phyloP scores from a whole-genome alignment of 2,113 vertebrate genomes.

The Athene cunicularia region DNA sequence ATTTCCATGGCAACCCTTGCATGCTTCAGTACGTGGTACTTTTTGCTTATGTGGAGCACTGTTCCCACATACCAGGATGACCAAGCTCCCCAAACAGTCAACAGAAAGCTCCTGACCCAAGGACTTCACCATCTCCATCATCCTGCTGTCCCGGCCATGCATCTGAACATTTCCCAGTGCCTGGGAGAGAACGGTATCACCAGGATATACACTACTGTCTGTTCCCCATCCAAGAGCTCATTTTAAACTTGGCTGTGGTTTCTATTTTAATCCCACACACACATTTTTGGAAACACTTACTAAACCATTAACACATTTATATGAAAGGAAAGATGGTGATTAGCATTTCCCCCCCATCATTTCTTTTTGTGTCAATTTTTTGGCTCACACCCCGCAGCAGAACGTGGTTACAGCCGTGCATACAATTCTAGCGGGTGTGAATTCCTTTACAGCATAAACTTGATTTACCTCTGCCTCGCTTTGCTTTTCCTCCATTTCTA shows the following conservation, averaged over 20 bases:
- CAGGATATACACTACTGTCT: neutral
- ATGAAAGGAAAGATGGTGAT: slow-evolving; percentile 57
- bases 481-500: neutral
- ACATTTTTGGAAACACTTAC: slow-evolving; percentile 65
- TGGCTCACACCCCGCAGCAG: neutral
- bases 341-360: neutral
- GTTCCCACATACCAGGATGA: neutral
- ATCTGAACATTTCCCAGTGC: neutral
- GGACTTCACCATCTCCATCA: neutral
- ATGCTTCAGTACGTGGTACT: neutral
- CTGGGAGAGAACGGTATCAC: neutral
- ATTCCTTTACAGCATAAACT: slow-evolving; percentile 25
- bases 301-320: slow-evolving; percentile 64
- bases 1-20: slow-evolving; percentile 58
- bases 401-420: slow-evolving; percentile 24
- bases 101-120: neutral
- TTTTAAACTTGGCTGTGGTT: slow-evolving; percentile 38
- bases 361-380: slow-evolving; percentile 48
- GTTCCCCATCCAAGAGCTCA: slow-evolving; percentile 32
- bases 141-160: neutral
- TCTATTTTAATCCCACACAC: slow-evolving; percentile 54
- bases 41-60: neutral
- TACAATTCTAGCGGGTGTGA: neutral
- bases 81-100: neutral
- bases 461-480: neutral